phyloP scores from a whole-genome alignment of 2,888 invertebrate genomes.

The Hydrotaea cyrtoneurina region DNA sequence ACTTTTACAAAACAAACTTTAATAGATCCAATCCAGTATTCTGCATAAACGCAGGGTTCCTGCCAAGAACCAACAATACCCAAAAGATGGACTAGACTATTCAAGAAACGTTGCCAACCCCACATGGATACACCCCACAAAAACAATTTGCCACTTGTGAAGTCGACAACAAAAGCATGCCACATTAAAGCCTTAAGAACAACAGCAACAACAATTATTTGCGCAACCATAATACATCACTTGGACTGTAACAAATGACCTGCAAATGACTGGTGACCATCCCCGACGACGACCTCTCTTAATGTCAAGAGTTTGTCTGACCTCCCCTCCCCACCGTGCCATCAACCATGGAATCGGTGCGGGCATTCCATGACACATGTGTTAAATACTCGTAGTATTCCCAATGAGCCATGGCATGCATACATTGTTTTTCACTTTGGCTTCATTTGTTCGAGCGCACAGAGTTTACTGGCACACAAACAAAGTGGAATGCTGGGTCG shows the following conservation, averaged over 20 bases:
- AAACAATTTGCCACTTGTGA: neutral
- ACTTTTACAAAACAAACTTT: too few relatives aligned
- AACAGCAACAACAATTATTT: neutral
- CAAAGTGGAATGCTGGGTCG: neutral
- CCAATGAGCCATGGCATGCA: conserved; percentile 47
- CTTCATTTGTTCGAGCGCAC: neutral
- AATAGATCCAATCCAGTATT: too few relatives aligned
- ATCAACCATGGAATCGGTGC: too few relatives aligned
- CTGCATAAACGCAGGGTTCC: too few relatives aligned
- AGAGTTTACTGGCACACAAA: conserved; percentile 16
- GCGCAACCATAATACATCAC: neutral
- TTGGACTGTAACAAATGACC: neutral
- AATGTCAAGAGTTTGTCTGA: neutral
- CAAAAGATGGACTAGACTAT: too few relatives aligned
- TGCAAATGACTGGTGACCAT: neutral
- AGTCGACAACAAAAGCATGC: neutral
- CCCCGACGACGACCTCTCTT: neutral
- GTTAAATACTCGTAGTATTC: conserved; percentile 45
- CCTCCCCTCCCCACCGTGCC: neutral
- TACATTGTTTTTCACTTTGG: conserved; percentile 27
- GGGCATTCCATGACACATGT: conserved; percentile 30
- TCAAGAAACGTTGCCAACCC: neutral
- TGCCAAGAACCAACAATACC: too few relatives aligned
- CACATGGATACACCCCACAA: neutral
- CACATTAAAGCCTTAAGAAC: neutral